Percentiles rank a stretch among this genome's conserved stretches.
These are phyloP conservation scores for Drosophila sucinea DNA, from an alignment of 1,140 invertebrate genomes.

Conservation along the genomic window DNA sequence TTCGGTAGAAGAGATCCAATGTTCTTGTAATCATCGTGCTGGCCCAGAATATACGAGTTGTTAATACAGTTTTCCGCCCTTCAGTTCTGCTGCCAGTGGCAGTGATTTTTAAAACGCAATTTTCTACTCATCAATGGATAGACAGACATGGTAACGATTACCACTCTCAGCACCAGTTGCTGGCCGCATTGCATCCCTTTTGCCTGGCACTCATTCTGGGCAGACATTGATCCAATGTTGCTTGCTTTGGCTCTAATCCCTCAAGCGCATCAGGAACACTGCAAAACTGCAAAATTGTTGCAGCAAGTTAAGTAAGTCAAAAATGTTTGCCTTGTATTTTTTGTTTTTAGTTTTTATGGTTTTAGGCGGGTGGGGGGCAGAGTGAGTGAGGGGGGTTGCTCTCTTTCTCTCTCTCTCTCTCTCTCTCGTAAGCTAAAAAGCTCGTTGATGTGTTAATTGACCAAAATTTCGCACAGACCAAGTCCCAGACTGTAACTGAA, in stretches of 20 bases:
- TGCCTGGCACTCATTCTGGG: conserved; percentile 1
- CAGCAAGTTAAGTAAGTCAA: conserved; percentile 65
- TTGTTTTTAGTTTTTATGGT: conserved; percentile 29
- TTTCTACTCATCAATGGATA: conserved; percentile 47
- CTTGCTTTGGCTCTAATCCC: conserved; percentile 56
- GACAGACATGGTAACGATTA: background rate
- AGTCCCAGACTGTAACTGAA: conserved; percentile 24
- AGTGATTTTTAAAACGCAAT: conserved; percentile 56
- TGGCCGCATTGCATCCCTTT: too few species aligned
- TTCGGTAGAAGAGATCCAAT: conserved; percentile 3
- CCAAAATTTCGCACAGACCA: conserved; percentile 77
- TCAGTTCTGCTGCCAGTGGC: conserved; percentile 20
- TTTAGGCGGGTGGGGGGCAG: background rate
- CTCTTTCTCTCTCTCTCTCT: background rate
- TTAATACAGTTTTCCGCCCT: conserved; percentile 32
- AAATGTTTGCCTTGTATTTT: conserved; percentile 30
- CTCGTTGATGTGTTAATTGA: conserved; percentile 82
- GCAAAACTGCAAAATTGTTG: conserved; percentile 49
- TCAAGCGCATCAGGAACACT: conserved; percentile 57
- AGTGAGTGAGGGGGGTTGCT: conserved; percentile 1
- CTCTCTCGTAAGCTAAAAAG: conserved; percentile 46
- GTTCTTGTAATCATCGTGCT: conserved; percentile 9
- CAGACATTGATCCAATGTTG: conserved; percentile 20
- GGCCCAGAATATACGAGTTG: conserved; percentile 6
- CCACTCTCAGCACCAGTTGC: background rate